Conservation (phyloP, 2,797 vertebrate genomes). For the Aeoliscus strigatus region DNA sequence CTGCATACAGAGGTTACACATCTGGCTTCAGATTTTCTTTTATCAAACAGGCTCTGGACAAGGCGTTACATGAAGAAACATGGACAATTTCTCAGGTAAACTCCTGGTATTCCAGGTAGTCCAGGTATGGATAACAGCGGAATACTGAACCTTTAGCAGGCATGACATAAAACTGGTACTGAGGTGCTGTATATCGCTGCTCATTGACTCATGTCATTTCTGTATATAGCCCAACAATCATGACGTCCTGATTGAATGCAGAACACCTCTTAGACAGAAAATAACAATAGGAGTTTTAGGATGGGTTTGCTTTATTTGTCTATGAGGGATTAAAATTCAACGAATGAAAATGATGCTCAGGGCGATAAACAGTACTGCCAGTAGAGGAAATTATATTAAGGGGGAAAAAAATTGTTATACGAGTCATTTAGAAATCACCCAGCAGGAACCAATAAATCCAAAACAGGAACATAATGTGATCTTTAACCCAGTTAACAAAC, state of each 20-base stretch:
- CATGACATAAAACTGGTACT: background rate
- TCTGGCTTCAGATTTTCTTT: no score
- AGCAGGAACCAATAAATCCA: no score
- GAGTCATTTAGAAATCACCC: no score
- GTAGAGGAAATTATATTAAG: constrained; percentile 3
- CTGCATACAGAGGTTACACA: no score
- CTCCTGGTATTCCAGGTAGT: no score
- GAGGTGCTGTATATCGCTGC: background rate
- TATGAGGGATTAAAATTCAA: constrained; percentile 15
- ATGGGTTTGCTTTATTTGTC: constrained; percentile 29
- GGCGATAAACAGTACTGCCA: background rate
- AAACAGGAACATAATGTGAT: no score
- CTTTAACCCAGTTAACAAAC: no score
- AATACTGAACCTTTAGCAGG: no score
- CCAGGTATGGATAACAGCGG: no score
- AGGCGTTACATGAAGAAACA: no score
- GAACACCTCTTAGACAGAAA: background rate
- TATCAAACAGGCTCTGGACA: no score
- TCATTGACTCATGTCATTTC: background rate
- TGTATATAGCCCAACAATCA: background rate
- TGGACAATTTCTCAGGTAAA: no score
- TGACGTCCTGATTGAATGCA: background rate
- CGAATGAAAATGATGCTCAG: constrained; percentile 1
- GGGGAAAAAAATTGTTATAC: background rate
- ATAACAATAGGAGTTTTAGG: constrained; percentile 6